Evolutionary conservation across 2,113 vertebrate species (phyloP).

Genomic region (Haemorhous mexicanus): DNA sequence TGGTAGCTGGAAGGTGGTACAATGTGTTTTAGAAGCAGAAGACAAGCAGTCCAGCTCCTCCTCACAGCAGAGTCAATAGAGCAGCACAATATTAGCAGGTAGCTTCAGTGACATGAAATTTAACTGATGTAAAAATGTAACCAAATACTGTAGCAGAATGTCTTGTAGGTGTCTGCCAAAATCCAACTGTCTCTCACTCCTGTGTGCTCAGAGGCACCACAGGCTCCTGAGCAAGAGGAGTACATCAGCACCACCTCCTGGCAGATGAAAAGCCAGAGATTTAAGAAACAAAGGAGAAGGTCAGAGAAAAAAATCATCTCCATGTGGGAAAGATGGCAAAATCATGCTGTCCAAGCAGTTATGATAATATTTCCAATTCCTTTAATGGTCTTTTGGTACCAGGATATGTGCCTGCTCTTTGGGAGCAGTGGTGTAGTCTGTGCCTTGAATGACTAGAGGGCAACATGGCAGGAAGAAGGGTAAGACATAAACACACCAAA

Average conservation of each 20-base stretch:
- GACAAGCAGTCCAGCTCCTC: not conserved
- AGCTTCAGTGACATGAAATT: not conserved
- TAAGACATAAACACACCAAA: not conserved
- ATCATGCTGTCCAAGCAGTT: not conserved
- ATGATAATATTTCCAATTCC: not conserved
- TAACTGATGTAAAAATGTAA: not conserved
- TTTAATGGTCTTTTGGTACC: not conserved
- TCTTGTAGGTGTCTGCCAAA: not conserved
- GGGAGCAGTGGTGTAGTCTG: not conserved
- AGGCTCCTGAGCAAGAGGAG: not conserved
- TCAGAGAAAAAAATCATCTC: not conserved
- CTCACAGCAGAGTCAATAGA: not conserved
- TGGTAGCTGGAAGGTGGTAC: not conserved
- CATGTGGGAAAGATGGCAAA: not conserved
- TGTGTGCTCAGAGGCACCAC: not conserved
- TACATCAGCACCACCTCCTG: conserved; percentile 59
- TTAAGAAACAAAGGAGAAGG: not conserved
- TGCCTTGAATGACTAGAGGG: not conserved
- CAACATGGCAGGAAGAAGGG: not conserved
- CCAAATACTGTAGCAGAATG: not conserved
- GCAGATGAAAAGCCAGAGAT: not conserved
- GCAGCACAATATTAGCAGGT: not conserved
- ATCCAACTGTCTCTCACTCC: not conserved
- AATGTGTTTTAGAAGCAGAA: not conserved
- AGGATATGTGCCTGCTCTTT: not conserved